Base-by-base conservation (phyloP, 2,113 vertebrate genomes). In the Istiophorus platypterus region DNA sequence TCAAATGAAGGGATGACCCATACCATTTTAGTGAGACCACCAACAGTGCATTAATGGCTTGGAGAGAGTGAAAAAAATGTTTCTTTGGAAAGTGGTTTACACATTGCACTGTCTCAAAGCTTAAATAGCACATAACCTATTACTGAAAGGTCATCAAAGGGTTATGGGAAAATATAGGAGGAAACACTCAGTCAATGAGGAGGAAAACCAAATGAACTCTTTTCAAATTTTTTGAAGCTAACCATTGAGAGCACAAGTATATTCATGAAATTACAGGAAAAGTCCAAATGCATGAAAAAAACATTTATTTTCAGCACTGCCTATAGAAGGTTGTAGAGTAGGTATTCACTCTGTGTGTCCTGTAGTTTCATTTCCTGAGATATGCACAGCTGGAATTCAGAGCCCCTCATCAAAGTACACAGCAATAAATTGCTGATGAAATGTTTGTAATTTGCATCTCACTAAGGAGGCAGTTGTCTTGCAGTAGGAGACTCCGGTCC, bases 41-140 rank as follows among this genome's bases (percentile, higher is more conserved):
- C 81, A 1, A 5, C 90, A 90, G 92, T 91, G 90, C 81, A 69
- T 88, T 93, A 94, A 94, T 87, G 92, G 90, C 84, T 77, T 70
- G 76, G 72, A 71, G 26, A 80, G 83, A 85, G 71, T 79, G 22
- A 84, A 88, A 80, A 86, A 68, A 47, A 78, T 42, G 82, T 87
- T 63, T 51, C 13, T 42, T 39, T 24, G 62, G 45, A 72, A 90
- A 88, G 73, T 76, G 77, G 62, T 78, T 84, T 68, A 67, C 71
- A 76, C 75, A 72, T 80, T 61, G 59, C 41, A 8, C 54, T 64
- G 81, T 88, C 68, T 89, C 76, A 72, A 72, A 81, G 82, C 63
- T 57, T 52, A 56, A 85, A 89, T 81, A 80, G 85, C 85, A 84
- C 49, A 85, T 72, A 71, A 78, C 70, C 82, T 68, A 81, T 90